Evolutionary conservation across 1,140 invertebrate species (phyloP).

Genomic region (Tenebrio molitor): DNA sequence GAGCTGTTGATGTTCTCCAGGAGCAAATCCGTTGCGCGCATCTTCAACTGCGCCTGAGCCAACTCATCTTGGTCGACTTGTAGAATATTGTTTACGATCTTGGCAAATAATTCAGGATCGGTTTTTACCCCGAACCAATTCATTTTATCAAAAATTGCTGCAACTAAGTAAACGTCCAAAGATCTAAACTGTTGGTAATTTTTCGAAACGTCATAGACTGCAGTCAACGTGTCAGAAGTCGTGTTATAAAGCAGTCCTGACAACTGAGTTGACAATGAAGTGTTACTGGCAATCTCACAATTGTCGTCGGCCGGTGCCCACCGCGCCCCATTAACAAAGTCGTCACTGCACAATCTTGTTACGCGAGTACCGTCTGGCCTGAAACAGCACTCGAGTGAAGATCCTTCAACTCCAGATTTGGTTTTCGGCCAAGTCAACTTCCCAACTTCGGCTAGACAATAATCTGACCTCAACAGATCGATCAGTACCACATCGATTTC

Average conservation of each 20-base stretch:
- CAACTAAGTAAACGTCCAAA: not conserved
- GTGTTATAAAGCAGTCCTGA: no score
- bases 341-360: not conserved
- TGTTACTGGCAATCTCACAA: not conserved
- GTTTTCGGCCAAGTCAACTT: conserved; percentile 12
- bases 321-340: conserved; percentile 19
- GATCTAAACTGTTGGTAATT: not conserved
- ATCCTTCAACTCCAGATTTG: not conserved
- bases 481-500: not conserved
- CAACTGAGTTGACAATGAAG: not conserved
- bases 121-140: no score
- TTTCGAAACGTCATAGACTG: not conserved
- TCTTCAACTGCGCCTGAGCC: no score
- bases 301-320: not conserved
- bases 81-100: no score
- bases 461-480: not conserved
- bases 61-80: no score
- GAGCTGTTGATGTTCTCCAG: no score
- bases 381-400: conserved; percentile 1
- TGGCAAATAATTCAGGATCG: no score
- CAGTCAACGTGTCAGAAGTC: not conserved
- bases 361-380: not conserved
- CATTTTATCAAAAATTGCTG: no score
- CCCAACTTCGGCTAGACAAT: not conserved
- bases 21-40: no score